A percentile compares a stretch with the other conserved stretches of the same genome.
phyloP scores from a whole-genome alignment of 2,797 vertebrate species.

The Erethizon dorsatum region DNA sequence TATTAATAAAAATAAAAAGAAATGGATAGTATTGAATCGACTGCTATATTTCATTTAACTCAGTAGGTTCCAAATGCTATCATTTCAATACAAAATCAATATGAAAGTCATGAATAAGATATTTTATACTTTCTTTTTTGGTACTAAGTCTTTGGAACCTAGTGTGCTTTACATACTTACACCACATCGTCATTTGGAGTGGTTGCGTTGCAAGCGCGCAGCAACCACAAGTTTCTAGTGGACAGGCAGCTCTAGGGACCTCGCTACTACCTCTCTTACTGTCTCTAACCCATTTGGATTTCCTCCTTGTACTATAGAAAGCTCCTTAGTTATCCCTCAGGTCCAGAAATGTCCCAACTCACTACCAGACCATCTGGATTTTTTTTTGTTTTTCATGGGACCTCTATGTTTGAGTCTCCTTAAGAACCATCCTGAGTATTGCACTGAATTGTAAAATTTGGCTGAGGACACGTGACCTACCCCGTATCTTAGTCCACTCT shows the following conservation, averaged over 20 bases:
- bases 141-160: neutral
- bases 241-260: too few relatives aligned
- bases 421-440: neutral
- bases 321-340: neutral
- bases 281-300: neutral
- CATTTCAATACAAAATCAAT: neutral
- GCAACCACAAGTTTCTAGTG: neutral
- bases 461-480: neutral
- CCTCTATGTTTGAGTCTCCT: neutral
- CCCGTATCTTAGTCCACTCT: neutral
- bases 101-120: neutral
- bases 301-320: neutral
- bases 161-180: accelerated
- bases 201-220: accelerated
- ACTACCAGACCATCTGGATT: neutral
- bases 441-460: neutral
- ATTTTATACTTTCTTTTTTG: neutral
- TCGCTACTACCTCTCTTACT: neutral
- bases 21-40: neutral
- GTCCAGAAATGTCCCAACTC: neutral
- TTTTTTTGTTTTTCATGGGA: neutral
- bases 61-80: neutral
- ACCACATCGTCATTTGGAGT: neutral
- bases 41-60: neutral
- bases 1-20: conserved; percentile 7